A percentile compares a stretch with the other conserved stretches of the same genome.
phyloP scores from a whole-genome alignment of 2,797 vertebrate species.

The Threskiornis aethiopicus region DNA sequence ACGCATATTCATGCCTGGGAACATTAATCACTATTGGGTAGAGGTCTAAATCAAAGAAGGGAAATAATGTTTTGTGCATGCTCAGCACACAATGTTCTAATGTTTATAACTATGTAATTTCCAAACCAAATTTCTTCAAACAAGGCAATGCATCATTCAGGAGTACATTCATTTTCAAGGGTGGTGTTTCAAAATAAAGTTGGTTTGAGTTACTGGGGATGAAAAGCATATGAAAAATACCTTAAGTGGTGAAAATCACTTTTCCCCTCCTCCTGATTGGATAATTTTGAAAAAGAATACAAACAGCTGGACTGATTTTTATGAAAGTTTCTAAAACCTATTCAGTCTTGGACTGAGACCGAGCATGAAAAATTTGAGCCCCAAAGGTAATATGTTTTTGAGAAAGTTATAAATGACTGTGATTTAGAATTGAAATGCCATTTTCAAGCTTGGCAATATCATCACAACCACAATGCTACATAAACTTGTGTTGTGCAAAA shows the following conservation, averaged over 20 bases:
- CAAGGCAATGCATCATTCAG: conserved; percentile 31
- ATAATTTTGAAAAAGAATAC: neutral
- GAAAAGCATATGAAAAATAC: neutral
- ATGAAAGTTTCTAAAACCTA: conserved; percentile 21
- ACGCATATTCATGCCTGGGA: conserved; percentile 4
- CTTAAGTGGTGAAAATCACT: neutral
- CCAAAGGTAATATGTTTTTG: conserved; percentile 1
- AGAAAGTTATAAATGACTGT: neutral
- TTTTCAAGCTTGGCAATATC: conserved; percentile 27
- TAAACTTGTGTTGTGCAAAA: neutral
- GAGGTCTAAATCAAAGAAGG: conserved; percentile 34
- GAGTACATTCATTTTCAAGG: neutral
- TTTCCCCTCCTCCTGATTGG: neutral
- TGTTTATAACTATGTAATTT: conserved; percentile 50
- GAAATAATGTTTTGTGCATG: conserved; percentile 23
- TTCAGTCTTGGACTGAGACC: neutral
- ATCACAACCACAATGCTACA: neutral
- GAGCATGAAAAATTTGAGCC: neutral
- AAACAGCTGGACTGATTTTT: neutral
- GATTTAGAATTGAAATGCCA: conserved; percentile 21
- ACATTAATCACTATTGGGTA: conserved; percentile 38
- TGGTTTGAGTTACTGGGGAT: neutral
- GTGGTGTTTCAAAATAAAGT: conserved; percentile 37
- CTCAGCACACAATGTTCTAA: conserved; percentile 43
- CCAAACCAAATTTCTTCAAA: conserved; percentile 61